phyloP scores from a whole-genome alignment of 2,113 vertebrate species.

The Azemiops feae region DNA sequence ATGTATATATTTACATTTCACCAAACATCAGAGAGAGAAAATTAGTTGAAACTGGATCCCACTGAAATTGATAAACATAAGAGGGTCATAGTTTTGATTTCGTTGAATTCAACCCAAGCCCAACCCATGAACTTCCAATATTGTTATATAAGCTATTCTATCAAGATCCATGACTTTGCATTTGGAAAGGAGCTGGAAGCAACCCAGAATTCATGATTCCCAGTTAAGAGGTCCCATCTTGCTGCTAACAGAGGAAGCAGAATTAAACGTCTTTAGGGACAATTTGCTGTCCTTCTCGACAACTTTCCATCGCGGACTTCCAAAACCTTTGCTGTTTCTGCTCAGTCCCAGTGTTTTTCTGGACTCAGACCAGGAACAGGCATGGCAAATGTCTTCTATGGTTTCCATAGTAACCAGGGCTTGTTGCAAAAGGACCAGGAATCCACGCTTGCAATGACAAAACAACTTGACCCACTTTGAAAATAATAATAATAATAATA shows the following conservation, averaged over 20 bases:
- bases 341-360: slow-evolving; percentile 57
- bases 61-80: neutral
- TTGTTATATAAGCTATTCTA: neutral
- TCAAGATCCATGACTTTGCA: neutral
- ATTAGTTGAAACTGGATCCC: neutral
- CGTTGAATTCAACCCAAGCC: neutral
- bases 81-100: neutral
- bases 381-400: slow-evolving; percentile 72
- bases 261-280: neutral
- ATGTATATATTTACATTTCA: neutral
- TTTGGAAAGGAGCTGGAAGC: neutral
- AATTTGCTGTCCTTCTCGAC: neutral
- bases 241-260: neutral
- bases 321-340: slow-evolving; percentile 32
- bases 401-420: slow-evolving; percentile 69
- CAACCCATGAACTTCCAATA: neutral
- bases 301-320: slow-evolving; percentile 6
- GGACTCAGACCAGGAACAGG: slow-evolving; percentile 70
- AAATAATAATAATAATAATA: slow-evolving; percentile 49
- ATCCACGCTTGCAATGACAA: slow-evolving; percentile 70
- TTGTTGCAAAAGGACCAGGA: slow-evolving; percentile 65
- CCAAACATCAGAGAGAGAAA: neutral
- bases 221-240: neutral
- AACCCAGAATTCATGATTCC: neutral
- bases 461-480: slow-evolving; percentile 75